A percentile compares a stretch with the other conserved stretches of the same genome.
These are phyloP conservation scores for Lysandra bellargus DNA, from an alignment of 2,888 invertebrate genomes.

Conservation along the genomic window DNA sequence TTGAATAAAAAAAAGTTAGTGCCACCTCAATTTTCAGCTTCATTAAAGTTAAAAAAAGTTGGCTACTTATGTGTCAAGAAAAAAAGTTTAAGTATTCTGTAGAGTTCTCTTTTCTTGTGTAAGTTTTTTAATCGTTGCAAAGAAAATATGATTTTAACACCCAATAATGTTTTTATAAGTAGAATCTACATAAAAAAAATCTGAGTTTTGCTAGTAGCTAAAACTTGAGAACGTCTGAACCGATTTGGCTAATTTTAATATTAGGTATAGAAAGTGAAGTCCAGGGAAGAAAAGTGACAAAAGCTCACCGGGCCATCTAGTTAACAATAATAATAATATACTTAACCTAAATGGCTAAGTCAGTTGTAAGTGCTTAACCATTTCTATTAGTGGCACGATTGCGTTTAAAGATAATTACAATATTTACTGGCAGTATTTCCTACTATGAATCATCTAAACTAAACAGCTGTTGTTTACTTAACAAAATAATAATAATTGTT, in stretches of 20 bases:
- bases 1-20: not conserved
- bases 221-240: no score
- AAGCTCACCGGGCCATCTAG: no score
- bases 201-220: no score
- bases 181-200: not conserved
- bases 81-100: not conserved
- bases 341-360: not conserved
- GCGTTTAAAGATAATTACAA: not conserved
- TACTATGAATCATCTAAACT: not conserved
- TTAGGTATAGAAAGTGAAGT: no score
- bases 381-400: not conserved
- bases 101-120: not conserved
- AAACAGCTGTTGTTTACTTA: constrained; percentile 14
- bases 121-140: no score
- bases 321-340: no score
- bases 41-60: not conserved
- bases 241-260: no score
- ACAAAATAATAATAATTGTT: not conserved
- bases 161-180: no score
- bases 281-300: no score
- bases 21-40: not conserved
- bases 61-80: not conserved
- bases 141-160: no score
- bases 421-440: not conserved
- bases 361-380: not conserved